phyloP scores from a whole-genome alignment of 2,888 invertebrate species.

The Drosophila mulleri region DNA sequence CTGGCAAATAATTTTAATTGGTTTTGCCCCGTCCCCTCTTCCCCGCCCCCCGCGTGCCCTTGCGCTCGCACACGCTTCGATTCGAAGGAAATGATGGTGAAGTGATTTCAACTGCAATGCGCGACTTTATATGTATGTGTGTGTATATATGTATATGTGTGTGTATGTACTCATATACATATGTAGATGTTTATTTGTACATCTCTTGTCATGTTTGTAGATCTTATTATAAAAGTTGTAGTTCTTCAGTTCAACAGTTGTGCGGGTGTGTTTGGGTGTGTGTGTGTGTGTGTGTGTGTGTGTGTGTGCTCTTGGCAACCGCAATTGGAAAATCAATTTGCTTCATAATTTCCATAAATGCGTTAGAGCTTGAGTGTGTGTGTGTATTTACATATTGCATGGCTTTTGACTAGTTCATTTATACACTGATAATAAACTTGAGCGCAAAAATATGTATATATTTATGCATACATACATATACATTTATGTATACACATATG shows the following conservation, averaged over 20 bases:
- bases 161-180: neutral
- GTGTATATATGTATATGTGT: neutral
- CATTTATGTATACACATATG: neutral
- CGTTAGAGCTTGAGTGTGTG: neutral
- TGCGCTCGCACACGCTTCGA: neutral
- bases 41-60: no score
- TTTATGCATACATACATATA: neutral
- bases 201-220: conserved; percentile 37
- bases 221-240: conserved; percentile 56
- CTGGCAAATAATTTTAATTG: conserved; percentile 75
- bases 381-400: conserved; percentile 16
- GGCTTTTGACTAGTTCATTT: conserved; percentile 23
- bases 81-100: conserved; percentile 35
- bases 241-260: conserved; percentile 19
- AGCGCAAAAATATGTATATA: neutral
- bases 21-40: conserved; percentile 46
- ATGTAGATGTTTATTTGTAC: conserved; percentile 25
- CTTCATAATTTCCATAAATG: conserved; percentile 52
- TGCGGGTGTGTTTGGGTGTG: neutral
- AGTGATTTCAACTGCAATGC: conserved; percentile 54
- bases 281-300: neutral
- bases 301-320: conserved; percentile 30
- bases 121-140: neutral
- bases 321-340: conserved; percentile 55
- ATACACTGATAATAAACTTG: conserved; percentile 8